phyloP scores from a whole-genome alignment of 2,888 invertebrate genomes.

The Epirrita christyi region DNA sequence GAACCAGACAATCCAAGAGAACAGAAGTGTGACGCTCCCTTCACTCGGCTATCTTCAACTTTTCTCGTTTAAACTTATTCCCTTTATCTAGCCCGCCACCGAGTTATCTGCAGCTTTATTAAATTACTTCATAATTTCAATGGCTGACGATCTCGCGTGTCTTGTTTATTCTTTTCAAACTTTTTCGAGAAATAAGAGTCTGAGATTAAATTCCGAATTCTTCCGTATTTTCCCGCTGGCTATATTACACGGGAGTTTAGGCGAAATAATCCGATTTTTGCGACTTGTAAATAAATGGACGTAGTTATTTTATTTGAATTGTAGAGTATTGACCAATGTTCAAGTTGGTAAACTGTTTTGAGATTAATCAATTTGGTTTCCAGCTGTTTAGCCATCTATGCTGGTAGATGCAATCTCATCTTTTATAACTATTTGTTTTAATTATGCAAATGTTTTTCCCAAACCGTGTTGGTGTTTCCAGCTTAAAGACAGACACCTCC shows the following conservation, averaged over 20 bases:
- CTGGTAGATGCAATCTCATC: too few species aligned
- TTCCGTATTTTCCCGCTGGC: slow-evolving; percentile 20
- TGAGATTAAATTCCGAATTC: slow-evolving; percentile 39
- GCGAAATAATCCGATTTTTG: slow-evolving; percentile 23
- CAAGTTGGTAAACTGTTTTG: not conserved
- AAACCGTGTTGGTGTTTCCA: too few species aligned
- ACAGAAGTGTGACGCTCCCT: slow-evolving; percentile 19
- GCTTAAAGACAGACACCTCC: too few species aligned
- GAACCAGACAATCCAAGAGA: slow-evolving; percentile 4
- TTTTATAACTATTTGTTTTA: too few species aligned
- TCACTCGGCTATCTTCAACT: slow-evolving; percentile 56
- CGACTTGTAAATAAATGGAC: slow-evolving; percentile 24
- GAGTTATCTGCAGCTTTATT: slow-evolving; percentile 74
- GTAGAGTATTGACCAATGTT: slow-evolving; percentile 4
- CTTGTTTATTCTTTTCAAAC: slow-evolving; percentile 63
- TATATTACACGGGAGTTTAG: slow-evolving; percentile 28
- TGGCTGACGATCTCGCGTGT: slow-evolving; percentile 54
- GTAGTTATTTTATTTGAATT: slow-evolving; percentile 15
- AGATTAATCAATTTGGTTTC: not conserved
- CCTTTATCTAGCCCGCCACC: slow-evolving; percentile 69
- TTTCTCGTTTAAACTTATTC: slow-evolving; percentile 81
- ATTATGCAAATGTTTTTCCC: too few species aligned
- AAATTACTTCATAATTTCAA: slow-evolving; percentile 80
- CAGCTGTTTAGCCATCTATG: not conserved
- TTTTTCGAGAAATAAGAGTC: slow-evolving; percentile 40